These are phyloP conservation scores for Cryptophagus acutangulus DNA, from an alignment of 2,888 invertebrate genomes.

Conservation along the genomic window DNA sequence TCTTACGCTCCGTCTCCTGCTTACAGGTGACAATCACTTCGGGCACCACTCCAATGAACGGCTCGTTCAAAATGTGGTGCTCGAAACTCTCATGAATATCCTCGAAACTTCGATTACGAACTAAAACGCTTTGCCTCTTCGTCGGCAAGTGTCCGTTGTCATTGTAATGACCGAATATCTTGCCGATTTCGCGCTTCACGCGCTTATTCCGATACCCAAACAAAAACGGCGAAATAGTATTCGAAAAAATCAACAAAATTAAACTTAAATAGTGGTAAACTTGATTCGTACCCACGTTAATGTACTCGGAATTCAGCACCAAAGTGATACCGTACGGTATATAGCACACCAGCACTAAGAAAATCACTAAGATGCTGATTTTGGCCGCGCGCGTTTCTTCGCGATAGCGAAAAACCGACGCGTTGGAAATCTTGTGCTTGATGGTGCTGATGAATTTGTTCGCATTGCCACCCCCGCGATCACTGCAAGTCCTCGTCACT, in stretches of 20 bases:
- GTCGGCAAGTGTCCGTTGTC: slow-evolving; percentile 17
- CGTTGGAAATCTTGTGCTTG: slow-evolving; percentile 76
- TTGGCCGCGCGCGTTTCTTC: slow-evolving; percentile 87
- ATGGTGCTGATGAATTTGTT: slow-evolving; percentile 66
- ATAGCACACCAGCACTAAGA: slow-evolving; percentile 58
- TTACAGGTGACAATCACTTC: slow-evolving; percentile 43
- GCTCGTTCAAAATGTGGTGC: slow-evolving; percentile 18
- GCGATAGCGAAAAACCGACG: slow-evolving; percentile 75
- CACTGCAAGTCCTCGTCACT: slow-evolving; percentile 53
- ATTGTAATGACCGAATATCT: slow-evolving; percentile 49
- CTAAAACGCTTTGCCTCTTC: slow-evolving; percentile 11
- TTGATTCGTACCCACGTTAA: slow-evolving; percentile 41
- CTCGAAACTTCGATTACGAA: slow-evolving; percentile 24
- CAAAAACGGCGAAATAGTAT: slow-evolving; percentile 66
- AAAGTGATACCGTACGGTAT: slow-evolving; percentile 47
- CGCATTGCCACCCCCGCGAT: slow-evolving; percentile 48
- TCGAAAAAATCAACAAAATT: slow-evolving; percentile 57
- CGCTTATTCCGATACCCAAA: slow-evolving; percentile 72
- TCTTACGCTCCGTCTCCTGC: slow-evolving; percentile 38
- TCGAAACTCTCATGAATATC: slow-evolving; percentile 21
- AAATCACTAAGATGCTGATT: slow-evolving; percentile 73
- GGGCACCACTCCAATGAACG: slow-evolving; percentile 31
- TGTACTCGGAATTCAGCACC: slow-evolving; percentile 37
- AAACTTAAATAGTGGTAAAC: slow-evolving; percentile 53
- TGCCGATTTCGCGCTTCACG: slow-evolving; percentile 55